Conservation (phyloP, 2,888 invertebrate genomes). For the Fragum sueziense region DNA sequence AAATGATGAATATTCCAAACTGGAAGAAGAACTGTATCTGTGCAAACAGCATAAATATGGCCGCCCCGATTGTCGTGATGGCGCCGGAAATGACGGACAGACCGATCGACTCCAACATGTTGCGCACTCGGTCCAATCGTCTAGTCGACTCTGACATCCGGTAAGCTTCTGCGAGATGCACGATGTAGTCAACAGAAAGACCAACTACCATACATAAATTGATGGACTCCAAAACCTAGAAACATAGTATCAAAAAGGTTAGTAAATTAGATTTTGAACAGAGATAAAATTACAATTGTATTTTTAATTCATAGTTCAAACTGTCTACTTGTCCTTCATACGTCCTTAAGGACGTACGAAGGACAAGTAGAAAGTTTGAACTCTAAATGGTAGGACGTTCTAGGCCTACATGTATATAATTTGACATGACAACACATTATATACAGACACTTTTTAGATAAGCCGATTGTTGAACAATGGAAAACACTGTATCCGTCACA, state of each 20-base stretch:
- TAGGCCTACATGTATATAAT: too few species aligned
- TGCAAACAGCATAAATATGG: constrained; percentile 73
- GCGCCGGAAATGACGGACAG: constrained; percentile 76
- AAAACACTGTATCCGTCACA: too few species aligned
- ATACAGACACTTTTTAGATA: too few species aligned
- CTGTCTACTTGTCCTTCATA: too few species aligned
- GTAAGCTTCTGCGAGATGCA: constrained; percentile 76
- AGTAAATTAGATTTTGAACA: too few species aligned
- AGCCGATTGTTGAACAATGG: too few species aligned
- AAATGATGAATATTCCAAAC: constrained; percentile 75
- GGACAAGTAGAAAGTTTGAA: too few species aligned
- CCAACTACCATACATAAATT: constrained; percentile 75
- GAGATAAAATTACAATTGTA: too few species aligned
- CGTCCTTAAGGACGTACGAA: too few species aligned
- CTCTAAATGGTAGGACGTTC: too few species aligned
- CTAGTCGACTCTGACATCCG: constrained; percentile 57
- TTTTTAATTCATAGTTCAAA: too few species aligned
- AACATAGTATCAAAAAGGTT: not conserved
- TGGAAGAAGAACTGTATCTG: constrained; percentile 72
- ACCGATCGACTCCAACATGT: constrained; percentile 70
- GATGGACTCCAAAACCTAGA: constrained; percentile 72
- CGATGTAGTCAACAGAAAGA: constrained; percentile 74
- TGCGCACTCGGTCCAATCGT: constrained; percentile 64
- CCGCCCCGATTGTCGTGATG: constrained; percentile 73
- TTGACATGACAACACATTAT: too few species aligned